Evolutionary conservation across 1,140 invertebrate genomes (phyloP), one percentile per base, ranked within the genome.

Genomic region (Dinoponera quadriceps): DNA sequence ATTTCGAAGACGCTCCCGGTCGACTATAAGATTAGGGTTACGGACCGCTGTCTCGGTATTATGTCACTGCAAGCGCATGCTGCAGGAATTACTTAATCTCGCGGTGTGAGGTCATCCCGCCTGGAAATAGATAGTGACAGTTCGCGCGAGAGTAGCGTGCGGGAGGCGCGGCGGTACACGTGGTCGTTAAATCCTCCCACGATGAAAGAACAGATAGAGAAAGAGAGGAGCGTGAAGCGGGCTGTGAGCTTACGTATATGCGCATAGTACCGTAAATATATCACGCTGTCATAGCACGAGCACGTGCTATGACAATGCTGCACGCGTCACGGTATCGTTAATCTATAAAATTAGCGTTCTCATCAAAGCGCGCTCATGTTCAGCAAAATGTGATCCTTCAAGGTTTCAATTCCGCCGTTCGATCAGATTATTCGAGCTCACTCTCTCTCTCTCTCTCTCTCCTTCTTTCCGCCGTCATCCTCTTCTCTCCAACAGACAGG

Each of bases 101-200:
- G 51, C 18, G 9, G 11, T 7, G 74, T 89, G 86, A 89, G 83
- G 55, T 89, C 86, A 88, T 84, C 38, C 29, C 25, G 5, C 20
- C 71, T 84, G 87, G 66, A 89, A 89, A 89, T 89, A 89, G 63
- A 49, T n/a, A 75, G 69, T 89, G 87, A 88, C 78, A 85, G 48
- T 62, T 62, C 4, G 27, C 18, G 68, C 27, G 78, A 22, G 78
- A 22, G 16, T 11, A n/a, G n/a, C 20, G 29, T 11, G 22, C 27
- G 69, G 27, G 55, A 27, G 78, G 55, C 38, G 78, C 54, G 51
- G 54, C 51, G 13, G 48, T 13, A 22, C 78, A 82, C 69, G 78
- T 82, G 78, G 55, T 60, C 48, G 57, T 51, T 33, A 63, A 62
- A 54, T 27, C 27, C 48, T 62, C 55, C 54, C 55, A 62, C 55